phyloP scores from a whole-genome alignment of 2,113 vertebrate species.

The Python bivittatus region DNA sequence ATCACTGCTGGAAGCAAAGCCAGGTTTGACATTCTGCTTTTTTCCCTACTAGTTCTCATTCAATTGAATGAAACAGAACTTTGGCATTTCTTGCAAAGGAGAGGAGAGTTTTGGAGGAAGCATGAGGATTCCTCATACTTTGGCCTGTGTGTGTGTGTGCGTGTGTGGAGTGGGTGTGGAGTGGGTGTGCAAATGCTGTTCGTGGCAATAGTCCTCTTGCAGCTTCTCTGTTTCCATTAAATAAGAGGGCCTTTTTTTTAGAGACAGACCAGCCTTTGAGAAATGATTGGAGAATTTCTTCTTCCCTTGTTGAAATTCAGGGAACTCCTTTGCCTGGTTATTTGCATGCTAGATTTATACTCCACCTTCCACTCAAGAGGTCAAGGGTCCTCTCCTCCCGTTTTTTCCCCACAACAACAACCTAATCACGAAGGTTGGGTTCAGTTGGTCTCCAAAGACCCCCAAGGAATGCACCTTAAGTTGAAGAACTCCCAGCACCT shows the following conservation, averaged over 20 bases:
- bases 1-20: neutral
- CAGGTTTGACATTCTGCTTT: neutral
- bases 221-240: neutral
- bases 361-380: neutral
- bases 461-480: neutral
- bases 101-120: neutral
- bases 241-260: neutral
- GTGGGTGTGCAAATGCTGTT: neutral
- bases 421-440: neutral
- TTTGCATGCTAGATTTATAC: neutral
- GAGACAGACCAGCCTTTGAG: neutral
- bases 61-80: neutral
- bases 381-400: neutral
- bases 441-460: neutral
- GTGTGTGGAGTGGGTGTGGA: neutral
- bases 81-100: neutral
- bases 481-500: neutral
- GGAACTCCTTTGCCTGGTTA: neutral
- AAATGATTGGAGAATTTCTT: neutral
- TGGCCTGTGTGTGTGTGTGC: neutral
- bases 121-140: neutral
- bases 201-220: neutral
- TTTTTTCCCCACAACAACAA: neutral
- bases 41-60: neutral
- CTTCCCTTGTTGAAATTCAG: neutral